Percentiles rank a stretch among this genome's conserved stretches.
These are phyloP conservation scores for Alloscopus bannaensis DNA, from an alignment of 2,888 invertebrate species.

Conservation along the genomic window DNA sequence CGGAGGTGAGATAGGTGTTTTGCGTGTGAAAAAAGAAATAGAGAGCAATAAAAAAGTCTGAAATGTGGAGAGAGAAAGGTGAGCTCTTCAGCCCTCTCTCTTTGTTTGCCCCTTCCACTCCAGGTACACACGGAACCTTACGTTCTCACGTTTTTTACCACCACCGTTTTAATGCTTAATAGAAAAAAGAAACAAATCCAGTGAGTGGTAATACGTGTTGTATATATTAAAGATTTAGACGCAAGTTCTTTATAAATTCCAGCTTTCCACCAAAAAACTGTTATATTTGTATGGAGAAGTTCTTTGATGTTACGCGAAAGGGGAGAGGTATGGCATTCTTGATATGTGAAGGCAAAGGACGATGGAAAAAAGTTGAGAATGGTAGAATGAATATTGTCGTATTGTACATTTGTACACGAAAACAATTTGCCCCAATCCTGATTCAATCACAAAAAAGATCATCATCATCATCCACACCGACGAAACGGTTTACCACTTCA, in stretches of 20 bases:
- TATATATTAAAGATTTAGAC: not conserved
- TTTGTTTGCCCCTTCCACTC: conserved; percentile 7
- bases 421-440: conserved; percentile 29
- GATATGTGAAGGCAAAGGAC: not conserved
- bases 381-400: conserved; percentile 15
- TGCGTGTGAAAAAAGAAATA: conserved; percentile 70
- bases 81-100: conserved; percentile 43
- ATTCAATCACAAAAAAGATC: conserved; percentile 22
- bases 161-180: too few relatives aligned
- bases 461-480: conserved; percentile 18
- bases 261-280: too few relatives aligned
- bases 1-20: conserved; percentile 70
- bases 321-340: too few relatives aligned
- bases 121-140: too few relatives aligned
- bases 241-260: too few relatives aligned
- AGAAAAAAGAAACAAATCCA: too few relatives aligned
- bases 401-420: not conserved
- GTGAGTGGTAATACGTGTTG: too few relatives aligned
- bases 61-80: conserved; percentile 44
- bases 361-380: conserved; percentile 6
- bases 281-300: not conserved
- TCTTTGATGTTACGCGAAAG: not conserved
- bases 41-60: conserved; percentile 58
- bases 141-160: too few relatives aligned
- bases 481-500: too few relatives aligned